A percentile compares a stretch with the other conserved stretches of the same genome.
Evolutionary conservation across 2,113 vertebrate species (phyloP).

Genomic region (Orcinus orca): DNA sequence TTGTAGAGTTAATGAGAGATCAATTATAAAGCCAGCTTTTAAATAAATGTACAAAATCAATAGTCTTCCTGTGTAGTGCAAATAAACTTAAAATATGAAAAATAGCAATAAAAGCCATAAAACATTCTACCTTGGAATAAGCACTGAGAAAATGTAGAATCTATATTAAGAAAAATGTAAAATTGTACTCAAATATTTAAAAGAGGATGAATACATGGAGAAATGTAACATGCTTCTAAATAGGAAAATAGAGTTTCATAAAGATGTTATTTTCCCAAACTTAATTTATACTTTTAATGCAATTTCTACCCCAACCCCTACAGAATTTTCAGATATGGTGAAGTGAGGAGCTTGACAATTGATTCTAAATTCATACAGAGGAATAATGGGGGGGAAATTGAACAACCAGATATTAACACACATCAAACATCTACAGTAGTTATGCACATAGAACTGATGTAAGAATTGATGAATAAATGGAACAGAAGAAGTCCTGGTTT

Average conservation of each 20-base stretch:
- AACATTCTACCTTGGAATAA: background rate
- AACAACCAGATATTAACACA: background rate
- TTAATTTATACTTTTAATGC: background rate
- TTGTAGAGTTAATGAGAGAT: background rate
- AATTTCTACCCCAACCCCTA: background rate
- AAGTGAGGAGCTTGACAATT: background rate
- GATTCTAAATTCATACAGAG: background rate
- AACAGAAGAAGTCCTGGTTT: background rate
- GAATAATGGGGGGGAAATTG: background rate
- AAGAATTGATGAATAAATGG: background rate
- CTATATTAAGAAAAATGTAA: background rate
- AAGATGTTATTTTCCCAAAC: background rate
- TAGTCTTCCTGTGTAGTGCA: background rate
- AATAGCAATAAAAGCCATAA: background rate
- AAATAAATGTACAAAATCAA: background rate
- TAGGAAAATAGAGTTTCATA: background rate
- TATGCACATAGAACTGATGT: background rate
- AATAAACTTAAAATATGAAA: background rate
- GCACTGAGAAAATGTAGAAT: background rate
- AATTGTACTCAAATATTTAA: background rate
- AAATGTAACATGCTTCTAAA: background rate
- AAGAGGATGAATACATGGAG: background rate
- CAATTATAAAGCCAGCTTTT: background rate
- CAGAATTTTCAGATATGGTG: background rate
- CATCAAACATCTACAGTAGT: background rate